Conservation (phyloP, 2,888 invertebrate species). For the Drosophila aldrichi region DNA sequence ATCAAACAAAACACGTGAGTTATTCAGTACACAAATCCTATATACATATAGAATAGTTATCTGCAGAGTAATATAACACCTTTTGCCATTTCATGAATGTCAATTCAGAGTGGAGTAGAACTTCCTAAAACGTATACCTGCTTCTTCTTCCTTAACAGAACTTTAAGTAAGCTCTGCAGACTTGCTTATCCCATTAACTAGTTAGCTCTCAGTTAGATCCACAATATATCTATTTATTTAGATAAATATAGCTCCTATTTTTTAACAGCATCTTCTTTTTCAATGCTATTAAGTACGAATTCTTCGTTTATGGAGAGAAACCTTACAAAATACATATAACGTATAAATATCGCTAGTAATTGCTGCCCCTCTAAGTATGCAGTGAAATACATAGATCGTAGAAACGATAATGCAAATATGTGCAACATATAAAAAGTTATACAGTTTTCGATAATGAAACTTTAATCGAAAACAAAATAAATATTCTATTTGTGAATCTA, state of each 20-base stretch:
- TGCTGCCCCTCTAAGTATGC: constrained; percentile 12
- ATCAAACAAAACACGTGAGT: constrained; percentile 62
- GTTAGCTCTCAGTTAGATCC: neutral
- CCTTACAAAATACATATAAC: neutral
- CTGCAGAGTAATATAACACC: constrained; percentile 7
- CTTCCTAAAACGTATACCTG: neutral
- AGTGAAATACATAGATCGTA: constrained; percentile 3
- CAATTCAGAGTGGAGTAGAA: neutral
- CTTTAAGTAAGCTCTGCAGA: neutral
- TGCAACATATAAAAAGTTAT: neutral
- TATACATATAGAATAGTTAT: neutral
- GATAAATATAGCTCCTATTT: neutral
- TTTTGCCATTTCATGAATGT: constrained; percentile 2
- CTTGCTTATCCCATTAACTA: no score
- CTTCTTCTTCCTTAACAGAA: neutral
- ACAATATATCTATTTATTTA: neutral
- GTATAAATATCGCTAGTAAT: neutral
- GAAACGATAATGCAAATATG: neutral
- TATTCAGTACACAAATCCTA: constrained; percentile 30
- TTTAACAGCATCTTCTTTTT: neutral
- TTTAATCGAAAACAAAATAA: no score
- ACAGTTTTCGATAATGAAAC: neutral
- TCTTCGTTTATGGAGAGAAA: neutral
- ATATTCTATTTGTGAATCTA: neutral
- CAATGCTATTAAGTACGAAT: neutral